phyloP scores from a whole-genome alignment of 1,140 invertebrate species.

The Calliphora vicina region DNA sequence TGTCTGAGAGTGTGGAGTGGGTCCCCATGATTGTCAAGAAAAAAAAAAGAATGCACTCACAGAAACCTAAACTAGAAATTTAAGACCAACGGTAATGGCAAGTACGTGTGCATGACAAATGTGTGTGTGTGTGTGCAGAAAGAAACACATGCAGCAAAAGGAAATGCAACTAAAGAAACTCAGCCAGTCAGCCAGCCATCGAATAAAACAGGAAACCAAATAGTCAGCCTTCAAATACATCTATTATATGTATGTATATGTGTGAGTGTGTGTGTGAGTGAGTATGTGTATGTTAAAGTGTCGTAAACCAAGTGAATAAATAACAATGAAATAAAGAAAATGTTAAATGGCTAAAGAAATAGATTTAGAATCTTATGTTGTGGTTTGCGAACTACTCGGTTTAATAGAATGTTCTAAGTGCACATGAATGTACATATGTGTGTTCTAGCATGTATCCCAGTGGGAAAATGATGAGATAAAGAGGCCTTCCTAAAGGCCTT shows the following conservation, averaged over 20 bases:
- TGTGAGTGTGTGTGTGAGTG: neutral
- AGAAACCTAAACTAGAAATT: neutral
- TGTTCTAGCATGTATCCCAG: no score
- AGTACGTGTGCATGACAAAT: neutral
- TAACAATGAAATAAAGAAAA: conserved; percentile 17
- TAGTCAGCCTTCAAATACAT: neutral
- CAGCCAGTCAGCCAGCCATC: neutral
- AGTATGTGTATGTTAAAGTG: neutral
- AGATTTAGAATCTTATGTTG: conserved; percentile 10
- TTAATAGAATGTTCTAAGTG: neutral
- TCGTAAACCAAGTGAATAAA: conserved; percentile 16
- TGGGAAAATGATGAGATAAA: no score
- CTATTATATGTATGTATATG: neutral
- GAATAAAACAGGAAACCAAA: neutral
- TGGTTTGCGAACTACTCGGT: neutral
- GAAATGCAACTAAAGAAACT: neutral
- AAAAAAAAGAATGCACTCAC: neutral
- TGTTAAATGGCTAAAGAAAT: conserved; percentile 16
- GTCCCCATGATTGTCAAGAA: neutral
- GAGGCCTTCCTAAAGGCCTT: no score
- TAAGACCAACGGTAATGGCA: no score
- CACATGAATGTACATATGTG: neutral
- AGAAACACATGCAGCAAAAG: neutral
- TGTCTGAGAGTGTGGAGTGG: neutral
- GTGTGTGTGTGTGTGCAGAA: neutral